Evolutionary conservation across 2,888 invertebrate genomes (phyloP), one percentile per base, ranked within the genome.

Genomic region (Andrena camellia): DNA sequence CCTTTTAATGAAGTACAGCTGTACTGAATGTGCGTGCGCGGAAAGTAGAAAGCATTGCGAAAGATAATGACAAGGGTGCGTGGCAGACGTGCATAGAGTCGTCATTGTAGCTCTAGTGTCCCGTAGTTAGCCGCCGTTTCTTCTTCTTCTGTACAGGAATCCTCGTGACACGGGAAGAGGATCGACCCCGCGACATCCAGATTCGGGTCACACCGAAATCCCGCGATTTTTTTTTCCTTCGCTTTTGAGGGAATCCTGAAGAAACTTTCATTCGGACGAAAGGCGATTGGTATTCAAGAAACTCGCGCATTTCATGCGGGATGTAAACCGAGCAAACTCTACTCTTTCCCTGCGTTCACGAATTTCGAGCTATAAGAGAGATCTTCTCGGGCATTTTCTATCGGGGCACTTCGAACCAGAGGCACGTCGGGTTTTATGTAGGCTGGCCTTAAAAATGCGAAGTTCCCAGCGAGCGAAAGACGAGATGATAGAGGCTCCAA

Each of bases 11-110:
- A 81, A 83, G n/a, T 68, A 59, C 63, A 63, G 48, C 69, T 35
- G 62, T 69, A 64, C 33, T 26, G 57, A 57, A 59, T 52, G 54
- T 68, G 59, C 73, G 75, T 78, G 68, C 57, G 35, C 84, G 63
- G 86, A 88, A 86, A 88, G 83, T 88, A 88, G 88, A 88, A 88
- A 88, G 88, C 81, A 88, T 81, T 66, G 79, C 81, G 81, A 78
- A 87, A 76, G 72, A 80, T 79, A 85, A 83, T 68, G 64, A 73
- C 77, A 81, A 85, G 59, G 71, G 68, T 70, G 66, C 59, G 72
- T 57, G 48, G 48, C n/a, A 64, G 42, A 57, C 23, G 20, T 26
- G 26, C 59, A 62, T 59, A 31, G n/a, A 31, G n/a, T 69, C 5
- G 76, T 80, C 71, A 78, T 78, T 71, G 59, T 70, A 69, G 69